phyloP scores from a whole-genome alignment of 1,140 invertebrate species.

The Ctenoplectra terminalis region DNA sequence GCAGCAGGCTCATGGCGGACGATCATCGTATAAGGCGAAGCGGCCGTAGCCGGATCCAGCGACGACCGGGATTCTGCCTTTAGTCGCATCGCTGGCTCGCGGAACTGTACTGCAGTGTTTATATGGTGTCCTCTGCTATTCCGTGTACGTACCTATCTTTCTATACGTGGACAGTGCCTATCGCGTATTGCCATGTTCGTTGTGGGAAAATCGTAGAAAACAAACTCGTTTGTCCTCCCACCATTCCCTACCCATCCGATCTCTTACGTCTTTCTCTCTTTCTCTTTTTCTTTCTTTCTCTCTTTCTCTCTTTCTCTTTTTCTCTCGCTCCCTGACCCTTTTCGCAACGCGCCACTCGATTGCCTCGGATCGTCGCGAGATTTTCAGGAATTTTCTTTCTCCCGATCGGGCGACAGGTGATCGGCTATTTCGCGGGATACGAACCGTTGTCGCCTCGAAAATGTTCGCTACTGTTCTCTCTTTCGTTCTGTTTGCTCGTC shows the following conservation, averaged over 20 bases:
- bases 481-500: too few species aligned
- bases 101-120: conserved; percentile 80
- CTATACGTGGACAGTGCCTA: conserved; percentile 72
- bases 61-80: conserved; percentile 77
- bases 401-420: neutral
- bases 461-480: neutral
- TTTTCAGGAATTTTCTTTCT: conserved; percentile 35
- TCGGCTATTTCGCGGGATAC: neutral
- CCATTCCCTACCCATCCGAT: conserved; percentile 39
- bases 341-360: neutral
- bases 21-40: conserved; percentile 80
- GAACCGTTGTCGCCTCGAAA: neutral
- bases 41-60: conserved; percentile 73
- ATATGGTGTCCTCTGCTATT: conserved; percentile 79
- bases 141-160: conserved; percentile 74
- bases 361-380: neutral
- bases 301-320: neutral
- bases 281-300: neutral
- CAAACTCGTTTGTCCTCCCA: conserved; percentile 79
- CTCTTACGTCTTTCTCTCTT: conserved; percentile 14
- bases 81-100: conserved; percentile 75
- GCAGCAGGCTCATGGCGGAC: conserved; percentile 69
- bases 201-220: conserved; percentile 82
- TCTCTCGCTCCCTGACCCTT: neutral
- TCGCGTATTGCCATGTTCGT: conserved; percentile 76